phyloP scores from a whole-genome alignment of 2,113 vertebrate species.

The Amia ocellicauda region DNA sequence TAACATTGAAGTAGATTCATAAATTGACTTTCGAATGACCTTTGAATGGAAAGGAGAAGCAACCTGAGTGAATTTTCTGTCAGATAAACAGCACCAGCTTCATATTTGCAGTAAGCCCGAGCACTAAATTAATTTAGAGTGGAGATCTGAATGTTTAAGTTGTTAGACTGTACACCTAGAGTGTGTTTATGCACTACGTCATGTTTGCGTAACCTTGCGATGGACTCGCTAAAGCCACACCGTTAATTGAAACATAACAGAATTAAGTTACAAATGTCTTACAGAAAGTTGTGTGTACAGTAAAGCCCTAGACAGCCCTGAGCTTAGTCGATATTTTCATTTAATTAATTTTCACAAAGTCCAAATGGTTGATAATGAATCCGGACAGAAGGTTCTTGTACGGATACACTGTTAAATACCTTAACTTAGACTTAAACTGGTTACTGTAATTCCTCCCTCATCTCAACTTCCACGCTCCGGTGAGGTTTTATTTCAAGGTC shows the following conservation, averaged over 20 bases:
- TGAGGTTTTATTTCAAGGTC: background rate
- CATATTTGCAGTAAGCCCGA: constrained; percentile 44
- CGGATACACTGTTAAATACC: constrained; percentile 17
- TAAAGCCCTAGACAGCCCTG: constrained; percentile 50
- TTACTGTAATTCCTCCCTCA: constrained; percentile 6
- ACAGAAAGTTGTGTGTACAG: constrained; percentile 62
- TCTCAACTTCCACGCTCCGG: background rate
- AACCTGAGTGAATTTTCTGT: constrained; percentile 34
- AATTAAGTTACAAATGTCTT: constrained; percentile 67
- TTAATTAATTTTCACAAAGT: constrained; percentile 70
- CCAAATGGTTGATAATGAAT: constrained; percentile 49
- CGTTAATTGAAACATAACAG: constrained; percentile 71
- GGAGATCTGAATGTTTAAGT: constrained; percentile 45
- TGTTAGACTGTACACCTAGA: constrained; percentile 42
- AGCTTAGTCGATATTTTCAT: constrained; percentile 67
- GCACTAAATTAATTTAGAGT: constrained; percentile 57
- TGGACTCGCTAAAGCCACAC: constrained; percentile 63
- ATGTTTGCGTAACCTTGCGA: constrained; percentile 70
- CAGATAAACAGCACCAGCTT: constrained; percentile 39
- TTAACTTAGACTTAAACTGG: constrained; percentile 19
- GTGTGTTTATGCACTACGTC: constrained; percentile 41
- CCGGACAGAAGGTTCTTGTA: constrained; percentile 38
- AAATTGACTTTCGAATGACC: constrained; percentile 45
- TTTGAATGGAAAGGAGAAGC: constrained; percentile 30
- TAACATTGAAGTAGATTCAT: constrained; percentile 14